Conservation (phyloP, 2,888 invertebrate species). For the Melipona bicolor region DNA sequence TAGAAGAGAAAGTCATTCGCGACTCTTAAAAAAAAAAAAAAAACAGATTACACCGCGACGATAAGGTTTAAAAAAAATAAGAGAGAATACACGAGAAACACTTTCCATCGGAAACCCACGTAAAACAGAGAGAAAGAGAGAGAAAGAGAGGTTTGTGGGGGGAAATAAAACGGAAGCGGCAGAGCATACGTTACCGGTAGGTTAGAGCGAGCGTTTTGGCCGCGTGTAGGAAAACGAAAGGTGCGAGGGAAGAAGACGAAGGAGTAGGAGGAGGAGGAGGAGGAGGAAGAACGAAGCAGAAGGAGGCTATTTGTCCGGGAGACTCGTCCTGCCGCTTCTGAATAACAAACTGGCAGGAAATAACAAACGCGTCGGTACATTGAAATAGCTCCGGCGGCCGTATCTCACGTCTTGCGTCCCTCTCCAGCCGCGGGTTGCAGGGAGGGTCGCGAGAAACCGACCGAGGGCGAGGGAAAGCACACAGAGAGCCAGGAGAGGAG, state of each 20-base stretch:
- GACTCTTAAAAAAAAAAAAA: too few relatives aligned
- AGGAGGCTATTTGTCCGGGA: constrained; percentile 74
- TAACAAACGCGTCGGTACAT: constrained; percentile 84
- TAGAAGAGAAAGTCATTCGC: too few relatives aligned
- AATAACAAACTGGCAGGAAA: constrained; percentile 83
- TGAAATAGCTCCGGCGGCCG: constrained; percentile 81
- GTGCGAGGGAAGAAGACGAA: constrained; percentile 1
- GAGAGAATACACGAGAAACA: neutral
- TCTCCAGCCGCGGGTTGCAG: neutral
- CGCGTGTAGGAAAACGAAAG: too few relatives aligned
- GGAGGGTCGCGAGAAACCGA: constrained; percentile 27
- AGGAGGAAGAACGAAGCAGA: constrained; percentile 28
- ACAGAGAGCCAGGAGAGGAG: neutral
- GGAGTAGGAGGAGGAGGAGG: constrained; percentile 20
- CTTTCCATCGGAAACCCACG: neutral
- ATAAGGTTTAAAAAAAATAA: too few relatives aligned
- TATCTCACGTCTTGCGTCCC: constrained; percentile 76
- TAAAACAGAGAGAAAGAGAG: too few relatives aligned
- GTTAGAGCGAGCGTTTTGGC: constrained; percentile 39
- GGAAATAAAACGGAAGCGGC: constrained; percentile 12
- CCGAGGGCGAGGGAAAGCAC: constrained; percentile 33
- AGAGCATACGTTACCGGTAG: constrained; percentile 67
- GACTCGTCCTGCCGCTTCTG: constrained; percentile 67
- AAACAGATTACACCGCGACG: too few relatives aligned
- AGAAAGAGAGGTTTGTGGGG: too few relatives aligned